Evolutionary conservation across 2,113 vertebrate species (phyloP).

Genomic region (Capreolus pygargus): DNA sequence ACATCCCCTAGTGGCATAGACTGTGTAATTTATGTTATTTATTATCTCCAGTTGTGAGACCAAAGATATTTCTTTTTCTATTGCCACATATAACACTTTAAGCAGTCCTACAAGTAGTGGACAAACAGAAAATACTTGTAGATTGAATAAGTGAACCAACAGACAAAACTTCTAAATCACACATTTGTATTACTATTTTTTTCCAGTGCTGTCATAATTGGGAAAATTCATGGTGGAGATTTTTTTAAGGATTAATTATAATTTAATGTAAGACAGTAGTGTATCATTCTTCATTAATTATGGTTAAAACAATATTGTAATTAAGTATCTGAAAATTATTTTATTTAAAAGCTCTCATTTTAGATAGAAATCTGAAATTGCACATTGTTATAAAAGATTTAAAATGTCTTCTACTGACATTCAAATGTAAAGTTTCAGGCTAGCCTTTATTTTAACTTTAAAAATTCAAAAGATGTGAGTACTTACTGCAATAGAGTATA

Average conservation of each 20-base stretch:
- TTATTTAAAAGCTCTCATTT: not conserved
- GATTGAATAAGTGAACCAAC: not conserved
- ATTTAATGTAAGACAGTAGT: not conserved
- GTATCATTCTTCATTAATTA: not conserved
- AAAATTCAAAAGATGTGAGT: slow-evolving; percentile 30
- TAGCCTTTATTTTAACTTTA: slow-evolving; percentile 50
- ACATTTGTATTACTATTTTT: not conserved
- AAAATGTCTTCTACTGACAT: slow-evolving; percentile 33
- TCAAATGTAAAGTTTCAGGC: slow-evolving; percentile 43
- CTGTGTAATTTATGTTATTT: not conserved
- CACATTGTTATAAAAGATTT: not conserved
- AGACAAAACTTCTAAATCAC: not conserved
- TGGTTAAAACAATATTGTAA: not conserved
- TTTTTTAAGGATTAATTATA: not conserved
- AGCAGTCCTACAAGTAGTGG: not conserved
- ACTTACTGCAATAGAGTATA: not conserved
- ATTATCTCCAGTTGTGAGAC: not conserved
- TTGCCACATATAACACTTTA: not conserved
- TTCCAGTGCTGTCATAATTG: not conserved
- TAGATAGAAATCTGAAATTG: not conserved
- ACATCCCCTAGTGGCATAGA: not conserved
- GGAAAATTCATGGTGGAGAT: not conserved
- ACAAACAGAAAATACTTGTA: not conserved
- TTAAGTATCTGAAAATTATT: not conserved
- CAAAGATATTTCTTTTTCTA: not conserved